Conservation (phyloP, 1,140 invertebrate species). For the Lasaia peninsularis region DNA sequence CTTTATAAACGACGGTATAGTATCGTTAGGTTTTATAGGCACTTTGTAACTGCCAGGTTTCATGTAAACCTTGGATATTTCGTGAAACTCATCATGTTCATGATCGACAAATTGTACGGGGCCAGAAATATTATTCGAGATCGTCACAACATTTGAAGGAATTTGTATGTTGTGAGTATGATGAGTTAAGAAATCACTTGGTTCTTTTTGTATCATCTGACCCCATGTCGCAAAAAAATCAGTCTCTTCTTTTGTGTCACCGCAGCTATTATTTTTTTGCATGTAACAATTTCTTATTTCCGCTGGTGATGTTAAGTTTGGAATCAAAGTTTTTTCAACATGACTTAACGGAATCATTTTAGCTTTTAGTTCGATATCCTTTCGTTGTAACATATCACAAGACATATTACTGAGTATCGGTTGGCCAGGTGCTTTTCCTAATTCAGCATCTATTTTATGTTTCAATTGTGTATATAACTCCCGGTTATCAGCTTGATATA, state of each 20-base stretch:
- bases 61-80: constrained; percentile 74
- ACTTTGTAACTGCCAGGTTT: constrained; percentile 74
- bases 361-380: constrained; percentile 65
- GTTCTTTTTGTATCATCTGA: constrained; percentile 74
- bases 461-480: constrained; percentile 63
- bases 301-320: constrained; percentile 52
- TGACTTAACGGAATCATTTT: constrained; percentile 72
- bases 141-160: constrained; percentile 60
- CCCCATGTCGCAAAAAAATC: constrained; percentile 75
- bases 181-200: constrained; percentile 70
- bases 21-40: constrained; percentile 67
- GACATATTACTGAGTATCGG: constrained; percentile 45
- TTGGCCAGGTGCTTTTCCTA: constrained; percentile 58
- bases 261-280: constrained; percentile 67
- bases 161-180: constrained; percentile 62
- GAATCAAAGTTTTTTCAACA: constrained; percentile 66
- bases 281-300: constrained; percentile 57
- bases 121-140: constrained; percentile 69
- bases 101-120: constrained; percentile 70
- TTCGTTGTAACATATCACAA: constrained; percentile 56
- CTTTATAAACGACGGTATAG: constrained; percentile 44
- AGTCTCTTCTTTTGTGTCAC: constrained; percentile 63
- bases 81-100: constrained; percentile 73
- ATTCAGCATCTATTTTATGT: constrained; percentile 65
- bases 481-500: constrained; percentile 58